Conservation (phyloP, 2,797 vertebrate species). For the Myiothlypis chrysogaster region DNA sequence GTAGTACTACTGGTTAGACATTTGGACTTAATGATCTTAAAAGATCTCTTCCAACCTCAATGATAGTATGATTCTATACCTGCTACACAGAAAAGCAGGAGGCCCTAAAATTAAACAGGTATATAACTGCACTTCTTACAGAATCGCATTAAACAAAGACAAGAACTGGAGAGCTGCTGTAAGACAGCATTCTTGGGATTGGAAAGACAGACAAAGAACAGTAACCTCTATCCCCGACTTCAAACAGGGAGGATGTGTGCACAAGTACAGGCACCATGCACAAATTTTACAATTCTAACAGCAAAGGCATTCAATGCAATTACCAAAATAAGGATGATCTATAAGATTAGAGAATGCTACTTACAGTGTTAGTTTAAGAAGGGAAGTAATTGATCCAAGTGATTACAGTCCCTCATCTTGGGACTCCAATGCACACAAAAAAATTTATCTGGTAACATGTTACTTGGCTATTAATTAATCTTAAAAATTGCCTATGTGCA, state of each 20-base stretch:
- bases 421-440: neutral
- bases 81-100: neutral
- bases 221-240: neutral
- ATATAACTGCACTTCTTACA: neutral
- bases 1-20: neutral
- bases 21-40: neutral
- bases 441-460: neutral
- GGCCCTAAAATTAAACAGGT: neutral
- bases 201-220: neutral
- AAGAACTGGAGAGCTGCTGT: neutral
- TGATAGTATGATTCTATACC: neutral
- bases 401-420: neutral
- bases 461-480: neutral
- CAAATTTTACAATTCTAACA: neutral
- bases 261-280: fast-evolving
- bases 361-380: neutral
- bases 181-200: neutral
- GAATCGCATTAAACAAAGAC: neutral
- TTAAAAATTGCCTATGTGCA: neutral
- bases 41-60: neutral
- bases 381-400: neutral
- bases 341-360: neutral
- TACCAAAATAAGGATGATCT: neutral
- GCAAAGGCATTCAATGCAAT: neutral
- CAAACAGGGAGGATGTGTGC: fast-evolving